These are phyloP conservation scores for Halcyon badia DNA, from an alignment of 2,797 vertebrate species.

Conservation along the genomic window DNA sequence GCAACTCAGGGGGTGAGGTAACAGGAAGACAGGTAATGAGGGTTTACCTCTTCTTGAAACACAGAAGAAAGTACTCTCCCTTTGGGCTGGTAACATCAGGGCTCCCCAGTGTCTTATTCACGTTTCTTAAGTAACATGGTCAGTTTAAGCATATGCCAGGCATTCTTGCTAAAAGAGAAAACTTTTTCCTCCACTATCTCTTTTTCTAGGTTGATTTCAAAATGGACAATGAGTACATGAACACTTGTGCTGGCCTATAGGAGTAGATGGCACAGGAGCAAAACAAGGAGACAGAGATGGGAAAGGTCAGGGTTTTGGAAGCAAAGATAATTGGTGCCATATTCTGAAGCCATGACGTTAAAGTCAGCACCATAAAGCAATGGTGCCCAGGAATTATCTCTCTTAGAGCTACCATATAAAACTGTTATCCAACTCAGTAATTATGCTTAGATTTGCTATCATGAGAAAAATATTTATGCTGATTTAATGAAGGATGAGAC, in stretches of 20 bases:
- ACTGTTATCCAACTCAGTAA: background rate
- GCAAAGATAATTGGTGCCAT: background rate
- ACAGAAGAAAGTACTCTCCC: background rate
- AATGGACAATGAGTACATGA: background rate
- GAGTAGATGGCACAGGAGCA: background rate
- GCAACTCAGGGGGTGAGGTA: background rate
- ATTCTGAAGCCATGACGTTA: background rate
- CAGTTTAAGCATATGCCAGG: rapidly evolving
- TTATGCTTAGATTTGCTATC: background rate
- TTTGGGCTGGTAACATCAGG: background rate
- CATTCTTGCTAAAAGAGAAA: background rate
- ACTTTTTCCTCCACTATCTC: background rate
- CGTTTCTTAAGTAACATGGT: background rate
- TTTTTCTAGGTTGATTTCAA: conserved; percentile 41
- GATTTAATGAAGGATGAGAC: background rate
- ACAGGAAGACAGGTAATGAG: background rate
- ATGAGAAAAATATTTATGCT: background rate
- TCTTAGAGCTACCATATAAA: background rate
- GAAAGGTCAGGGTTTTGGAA: background rate
- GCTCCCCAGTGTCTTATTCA: background rate
- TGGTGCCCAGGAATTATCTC: background rate
- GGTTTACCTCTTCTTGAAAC: background rate
- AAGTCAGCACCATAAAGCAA: background rate
- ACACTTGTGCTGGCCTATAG: conserved; percentile 11
- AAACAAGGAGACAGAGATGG: background rate